These are phyloP conservation scores for Pyrrhura leucotis DNA, from an alignment of 2,797 vertebrate species.

Conservation along the genomic window DNA sequence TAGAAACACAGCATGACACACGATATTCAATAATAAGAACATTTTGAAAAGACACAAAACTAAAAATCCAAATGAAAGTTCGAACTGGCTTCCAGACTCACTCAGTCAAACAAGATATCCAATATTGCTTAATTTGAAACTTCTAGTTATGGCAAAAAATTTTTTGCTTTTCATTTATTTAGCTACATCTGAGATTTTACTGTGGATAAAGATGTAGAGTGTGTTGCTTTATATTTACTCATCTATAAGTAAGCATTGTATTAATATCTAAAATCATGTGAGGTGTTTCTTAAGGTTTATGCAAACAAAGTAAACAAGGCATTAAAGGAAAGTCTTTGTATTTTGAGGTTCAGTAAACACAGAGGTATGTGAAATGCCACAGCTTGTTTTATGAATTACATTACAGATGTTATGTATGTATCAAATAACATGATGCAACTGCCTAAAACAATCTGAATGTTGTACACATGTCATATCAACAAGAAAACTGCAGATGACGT, in stretches of 20 bases:
- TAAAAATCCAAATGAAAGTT: constrained; percentile 58
- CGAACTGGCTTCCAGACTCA: constrained; percentile 36
- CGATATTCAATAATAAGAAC: constrained; percentile 69
- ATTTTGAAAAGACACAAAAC: constrained; percentile 60
- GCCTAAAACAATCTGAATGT: not conserved
- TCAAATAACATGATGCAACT: not conserved
- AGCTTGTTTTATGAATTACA: not conserved
- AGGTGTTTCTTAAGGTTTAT: not conserved
- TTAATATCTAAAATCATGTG: not conserved
- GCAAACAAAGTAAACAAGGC: not conserved
- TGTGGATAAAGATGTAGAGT: not conserved
- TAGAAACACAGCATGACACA: constrained; percentile 71
- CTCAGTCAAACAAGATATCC: not conserved
- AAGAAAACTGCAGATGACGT: constrained; percentile 9
- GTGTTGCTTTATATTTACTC: not conserved
- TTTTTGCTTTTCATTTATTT: not conserved
- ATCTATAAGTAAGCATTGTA: not conserved
- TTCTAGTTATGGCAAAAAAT: not conserved
- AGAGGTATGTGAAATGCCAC: not conserved
- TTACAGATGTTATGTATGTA: not conserved
- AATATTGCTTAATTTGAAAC: constrained; percentile 15
- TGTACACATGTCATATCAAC: not conserved
- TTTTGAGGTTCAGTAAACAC: not conserved
- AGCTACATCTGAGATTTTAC: not conserved
- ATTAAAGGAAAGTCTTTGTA: not conserved